These are phyloP conservation scores for Diaprepes abbreviatus DNA, from an alignment of 2,888 invertebrate species.

Conservation along the genomic window DNA sequence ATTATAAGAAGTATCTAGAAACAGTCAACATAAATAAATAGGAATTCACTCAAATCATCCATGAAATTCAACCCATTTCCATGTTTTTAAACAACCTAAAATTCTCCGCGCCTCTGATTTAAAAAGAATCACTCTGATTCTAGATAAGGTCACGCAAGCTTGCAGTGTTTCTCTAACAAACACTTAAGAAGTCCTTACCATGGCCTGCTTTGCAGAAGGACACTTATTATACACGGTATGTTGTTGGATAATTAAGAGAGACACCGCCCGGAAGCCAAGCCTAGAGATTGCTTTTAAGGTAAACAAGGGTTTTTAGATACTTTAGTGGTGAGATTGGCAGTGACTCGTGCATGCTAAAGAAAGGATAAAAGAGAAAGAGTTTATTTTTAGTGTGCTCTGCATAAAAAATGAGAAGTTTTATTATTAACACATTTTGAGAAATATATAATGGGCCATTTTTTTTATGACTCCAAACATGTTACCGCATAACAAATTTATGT, in stretches of 20 bases:
- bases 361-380: background rate
- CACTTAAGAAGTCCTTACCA: slow-evolving; percentile 15
- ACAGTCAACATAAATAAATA: no score
- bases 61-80: no score
- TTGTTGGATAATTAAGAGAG: slow-evolving; percentile 24
- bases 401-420: no score
- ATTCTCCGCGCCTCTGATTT: background rate
- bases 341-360: no score
- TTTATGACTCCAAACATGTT: no score
- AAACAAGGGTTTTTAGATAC: background rate
- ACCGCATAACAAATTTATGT: no score
- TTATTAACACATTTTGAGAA: no score
- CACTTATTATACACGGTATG: slow-evolving; percentile 11
- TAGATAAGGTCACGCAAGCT: slow-evolving; percentile 2
- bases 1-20: no score
- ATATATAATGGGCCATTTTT: no score
- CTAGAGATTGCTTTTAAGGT: background rate
- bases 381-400: no score
- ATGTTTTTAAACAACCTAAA: no score
- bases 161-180: slow-evolving; percentile 21
- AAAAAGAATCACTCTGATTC: background rate
- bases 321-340: background rate
- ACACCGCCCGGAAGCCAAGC: background rate
- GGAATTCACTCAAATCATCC: no score
- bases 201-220: slow-evolving; percentile 15